These are phyloP conservation scores for Limosa lapponica DNA, from an alignment of 2,797 vertebrate genomes.

Conservation along the genomic window DNA sequence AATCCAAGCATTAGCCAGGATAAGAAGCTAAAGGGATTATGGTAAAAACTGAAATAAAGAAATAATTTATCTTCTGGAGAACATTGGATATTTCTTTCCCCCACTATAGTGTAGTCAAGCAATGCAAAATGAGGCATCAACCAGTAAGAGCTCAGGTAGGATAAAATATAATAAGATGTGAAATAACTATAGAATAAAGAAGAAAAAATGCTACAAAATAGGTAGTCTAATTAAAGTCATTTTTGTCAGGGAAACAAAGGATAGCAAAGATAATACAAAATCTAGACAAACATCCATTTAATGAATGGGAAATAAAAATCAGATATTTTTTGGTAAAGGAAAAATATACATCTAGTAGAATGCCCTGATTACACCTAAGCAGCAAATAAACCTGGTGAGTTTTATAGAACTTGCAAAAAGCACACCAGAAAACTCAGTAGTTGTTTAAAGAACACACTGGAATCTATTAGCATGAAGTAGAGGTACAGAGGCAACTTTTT, in stretches of 20 bases:
- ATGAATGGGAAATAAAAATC: neutral
- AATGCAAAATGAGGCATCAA: neutral
- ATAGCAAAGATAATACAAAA: neutral
- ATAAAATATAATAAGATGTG: neutral
- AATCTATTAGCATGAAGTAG: neutral
- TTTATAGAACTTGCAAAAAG: neutral
- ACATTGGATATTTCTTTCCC: neutral
- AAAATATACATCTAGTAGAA: neutral
- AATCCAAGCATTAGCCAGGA: neutral
- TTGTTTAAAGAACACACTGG: neutral
- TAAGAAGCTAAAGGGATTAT: neutral
- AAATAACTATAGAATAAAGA: neutral
- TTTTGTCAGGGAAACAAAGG: neutral
- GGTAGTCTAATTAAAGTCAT: neutral
- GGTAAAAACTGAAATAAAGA: neutral
- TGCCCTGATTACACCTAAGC: neutral
- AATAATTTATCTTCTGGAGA: neutral
- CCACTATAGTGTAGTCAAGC: neutral
- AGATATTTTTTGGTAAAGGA: neutral
- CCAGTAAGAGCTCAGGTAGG: neutral
- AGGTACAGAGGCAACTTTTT: neutral
- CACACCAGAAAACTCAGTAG: neutral
- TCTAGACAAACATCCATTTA: neutral
- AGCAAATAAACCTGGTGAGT: neutral
- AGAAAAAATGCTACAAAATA: neutral